These are phyloP conservation scores for Teleogryllus occipitalis DNA, from an alignment of 1,140 invertebrate genomes.

Conservation along the genomic window DNA sequence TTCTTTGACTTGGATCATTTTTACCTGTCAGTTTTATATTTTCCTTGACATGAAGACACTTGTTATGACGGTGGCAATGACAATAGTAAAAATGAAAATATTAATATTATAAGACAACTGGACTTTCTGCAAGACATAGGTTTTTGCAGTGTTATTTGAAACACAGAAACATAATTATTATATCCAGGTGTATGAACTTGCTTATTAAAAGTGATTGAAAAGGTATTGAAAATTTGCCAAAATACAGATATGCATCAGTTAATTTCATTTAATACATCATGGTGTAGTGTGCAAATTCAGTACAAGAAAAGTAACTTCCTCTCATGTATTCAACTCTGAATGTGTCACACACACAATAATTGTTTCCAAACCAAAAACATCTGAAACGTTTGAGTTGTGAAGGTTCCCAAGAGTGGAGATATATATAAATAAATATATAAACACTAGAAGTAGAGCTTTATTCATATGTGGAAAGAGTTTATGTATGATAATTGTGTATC, in stretches of 20 bases:
- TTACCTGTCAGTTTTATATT: neutral
- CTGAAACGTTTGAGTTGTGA: slow-evolving; percentile 4
- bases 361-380: slow-evolving; percentile 5
- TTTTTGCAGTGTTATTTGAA: neutral
- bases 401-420: neutral
- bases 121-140: neutral
- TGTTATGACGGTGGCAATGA: slow-evolving; percentile 3
- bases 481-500: neutral
- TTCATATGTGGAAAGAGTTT: neutral
- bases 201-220: neutral
- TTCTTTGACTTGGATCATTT: neutral
- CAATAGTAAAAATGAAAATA: slow-evolving; percentile 6
- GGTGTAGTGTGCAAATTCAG: slow-evolving; percentile 1
- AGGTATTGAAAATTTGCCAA: neutral
- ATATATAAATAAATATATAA: neutral
- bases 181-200: neutral
- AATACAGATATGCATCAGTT: neutral
- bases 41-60: slow-evolving; percentile 4
- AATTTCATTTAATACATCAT: neutral
- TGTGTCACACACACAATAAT: neutral
- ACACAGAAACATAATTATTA: neutral
- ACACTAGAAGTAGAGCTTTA: neutral
- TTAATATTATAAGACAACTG: slow-evolving; percentile 6
- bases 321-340: neutral
- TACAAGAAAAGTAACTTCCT: neutral